Base-by-base conservation (phyloP, 2,888 invertebrate genomes). In the Amblyteles armatorius region DNA sequence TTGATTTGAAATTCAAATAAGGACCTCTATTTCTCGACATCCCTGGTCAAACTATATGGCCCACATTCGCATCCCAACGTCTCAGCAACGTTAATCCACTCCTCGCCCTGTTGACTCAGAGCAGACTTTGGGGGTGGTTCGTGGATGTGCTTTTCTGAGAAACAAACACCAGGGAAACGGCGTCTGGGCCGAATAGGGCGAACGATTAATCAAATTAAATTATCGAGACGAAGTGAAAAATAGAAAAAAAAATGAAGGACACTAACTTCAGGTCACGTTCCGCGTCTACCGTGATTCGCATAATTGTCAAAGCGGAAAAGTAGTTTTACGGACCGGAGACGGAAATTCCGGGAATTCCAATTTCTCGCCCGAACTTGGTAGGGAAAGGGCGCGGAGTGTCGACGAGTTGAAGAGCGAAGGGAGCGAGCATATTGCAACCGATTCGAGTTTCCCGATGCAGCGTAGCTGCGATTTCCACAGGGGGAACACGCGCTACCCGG, bases 391-490 rank as follows among this genome's bases (percentile, higher is more conserved):
- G 9, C 22, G 2, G 63, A 6, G 48, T 7, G 33, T 19, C 44
- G 76, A 65, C 33, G 63, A n/a, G 60, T 63, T 29, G 29, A 33
- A 9, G 33, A 33, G 33, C 29, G 6, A 63, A 26, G 77, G 26
- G 76, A 67, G 77, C 67, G 60, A 40, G 84, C 65, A 81, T 84
- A 84, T 81, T 78, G 78, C 36, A 57, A 63, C 67, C 72, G 77
- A 52, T 85, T 82, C 71, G 76, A 79, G 69, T 85, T 79, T 78
- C 65, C 52, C 44, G 72, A 79, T 76, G 68, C 48, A 50, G 52
- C 65, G 40, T 67, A 67, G 60, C 69, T 79, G 73, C 48, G 82
- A 76, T 72, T 67, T 67, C 67, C 79, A 63, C 60, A 6, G 33
- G 60, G 73, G 33, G 69, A 82, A 79, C 69, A 79, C 69, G 57